A percentile compares a stretch with the other conserved stretches of the same genome.
phyloP scores from a whole-genome alignment of 2,113 vertebrate genomes.

The Uria lomvia region DNA sequence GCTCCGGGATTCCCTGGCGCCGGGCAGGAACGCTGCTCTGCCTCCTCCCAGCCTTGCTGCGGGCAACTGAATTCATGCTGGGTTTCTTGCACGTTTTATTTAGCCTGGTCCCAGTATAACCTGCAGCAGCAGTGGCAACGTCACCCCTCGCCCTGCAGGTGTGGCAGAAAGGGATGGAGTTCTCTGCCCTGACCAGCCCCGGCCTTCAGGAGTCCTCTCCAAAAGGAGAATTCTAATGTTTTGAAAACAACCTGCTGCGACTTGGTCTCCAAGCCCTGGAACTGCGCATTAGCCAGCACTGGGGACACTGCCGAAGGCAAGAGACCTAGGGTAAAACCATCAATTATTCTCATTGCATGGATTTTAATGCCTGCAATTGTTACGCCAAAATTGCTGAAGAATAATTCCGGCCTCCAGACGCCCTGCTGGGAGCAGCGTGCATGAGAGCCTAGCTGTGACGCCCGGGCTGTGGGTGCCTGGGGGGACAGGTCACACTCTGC shows the following conservation, averaged over 20 bases:
- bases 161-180: neutral
- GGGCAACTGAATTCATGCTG: neutral
- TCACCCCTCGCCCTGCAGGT: neutral
- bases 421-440: neutral
- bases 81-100: neutral
- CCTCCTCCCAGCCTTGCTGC: neutral
- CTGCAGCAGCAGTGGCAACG: neutral
- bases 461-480: neutral
- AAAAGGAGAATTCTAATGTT: rapidly evolving
- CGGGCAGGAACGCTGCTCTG: neutral
- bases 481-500: neutral
- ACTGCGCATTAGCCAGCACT: neutral
- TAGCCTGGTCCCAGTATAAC: neutral
- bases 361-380: neutral
- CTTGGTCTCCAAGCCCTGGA: neutral
- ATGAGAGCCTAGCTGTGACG: neutral
- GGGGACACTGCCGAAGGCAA: neutral
- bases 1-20: neutral
- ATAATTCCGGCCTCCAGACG: neutral
- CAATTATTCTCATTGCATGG: neutral
- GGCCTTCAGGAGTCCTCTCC: neutral
- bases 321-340: neutral
- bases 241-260: neutral
- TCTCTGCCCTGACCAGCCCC: neutral
- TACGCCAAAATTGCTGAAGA: neutral